Evolutionary conservation across 2,888 invertebrate genomes (phyloP), one percentile per base, ranked within the genome.

Genomic region (Lagria hirta): DNA sequence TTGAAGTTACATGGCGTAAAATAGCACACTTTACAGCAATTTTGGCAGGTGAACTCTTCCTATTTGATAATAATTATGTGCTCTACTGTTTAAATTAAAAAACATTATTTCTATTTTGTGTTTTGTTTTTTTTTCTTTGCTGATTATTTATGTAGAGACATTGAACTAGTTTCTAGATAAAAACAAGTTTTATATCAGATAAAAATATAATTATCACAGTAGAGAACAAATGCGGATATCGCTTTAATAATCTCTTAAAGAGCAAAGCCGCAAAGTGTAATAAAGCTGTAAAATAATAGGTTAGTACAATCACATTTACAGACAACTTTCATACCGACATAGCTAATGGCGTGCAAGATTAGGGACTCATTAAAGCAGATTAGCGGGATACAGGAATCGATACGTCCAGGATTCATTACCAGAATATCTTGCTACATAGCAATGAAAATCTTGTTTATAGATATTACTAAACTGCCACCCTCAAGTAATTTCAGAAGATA

Each of bases 331-430:
- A 35, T 33, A 40, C 34, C 40, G 45, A 45, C 38, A 38, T 26
- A 26, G 46, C 50, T 55, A 55, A 54, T 54, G 52, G 51, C 51
- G 43, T 21, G 50, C 47, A 48, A 54, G 56, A 56, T 56, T 56
- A 56, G 52, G 54, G 54, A 51, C 47, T 54, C 54, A 52, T 56
- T 56, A 56, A 52, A 48, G 48, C 37, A 51, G 54, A 56, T 56
- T 54, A 56, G 51, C 54, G 38, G 46, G 48, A 49, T 36, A 30
- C 29, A 20, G 26, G 11, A 43, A 43, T 27, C 42, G 35, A 35
- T 35, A 35, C 20, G 32, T 33, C 41, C 27, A 33, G 41, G 16
- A 33, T 15, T 32, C 33, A 41, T 43, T 44, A 44, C 44, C 44
- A 37, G 37, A 44, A 44, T 33, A 38, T 38, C 32, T 27, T n/a